Evolutionary conservation across 92 coral and sea anemone species (phyloP).

Genomic region (Pocillopora grandis): DNA sequence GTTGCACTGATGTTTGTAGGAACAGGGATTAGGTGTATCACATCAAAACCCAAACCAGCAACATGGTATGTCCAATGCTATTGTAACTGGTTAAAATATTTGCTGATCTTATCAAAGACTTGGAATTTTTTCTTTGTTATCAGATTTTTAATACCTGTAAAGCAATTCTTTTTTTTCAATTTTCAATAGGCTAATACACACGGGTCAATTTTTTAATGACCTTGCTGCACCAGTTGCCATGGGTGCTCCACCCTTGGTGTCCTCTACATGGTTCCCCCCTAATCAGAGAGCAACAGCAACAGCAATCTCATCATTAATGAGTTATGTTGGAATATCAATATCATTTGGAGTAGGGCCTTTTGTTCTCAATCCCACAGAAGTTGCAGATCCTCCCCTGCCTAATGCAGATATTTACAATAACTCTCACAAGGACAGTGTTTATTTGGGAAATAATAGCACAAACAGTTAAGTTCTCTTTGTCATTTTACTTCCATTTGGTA

Average conservation of each 20-base stretch:
- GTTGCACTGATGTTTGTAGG: conserved; percentile 77
- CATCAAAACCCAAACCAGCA: conserved; percentile 71
- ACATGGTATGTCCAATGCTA: conserved; percentile 63
- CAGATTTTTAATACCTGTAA: neutral
- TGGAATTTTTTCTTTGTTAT: neutral
- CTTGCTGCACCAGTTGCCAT: conserved; percentile 95
- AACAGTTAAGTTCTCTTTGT: conserved; percentile 4
- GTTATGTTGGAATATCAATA: conserved; percentile 86
- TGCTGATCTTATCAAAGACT: too few relatives aligned
- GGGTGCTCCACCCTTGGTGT: conserved; percentile 95
- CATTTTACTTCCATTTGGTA: neutral
- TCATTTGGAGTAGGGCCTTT: conserved; percentile 95
- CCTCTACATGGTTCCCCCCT: conserved; percentile 99
- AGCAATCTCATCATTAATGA: conserved; percentile 86
- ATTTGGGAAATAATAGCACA: neutral
- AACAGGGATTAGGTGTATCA: conserved; percentile 80
- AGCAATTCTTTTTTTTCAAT: neutral
- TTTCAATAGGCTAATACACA: conserved; percentile 75
- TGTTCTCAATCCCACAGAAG: conserved; percentile 78
- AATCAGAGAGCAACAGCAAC: conserved; percentile 96
- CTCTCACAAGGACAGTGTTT: neutral
- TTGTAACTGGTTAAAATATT: neutral
- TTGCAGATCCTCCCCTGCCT: conserved; percentile 5
- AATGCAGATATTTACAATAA: neutral
- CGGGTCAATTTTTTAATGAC: conserved; percentile 89